Conservation (phyloP, 35 echinoderm and acorn worm species). For the Apostichopus parvimensis region DNA sequence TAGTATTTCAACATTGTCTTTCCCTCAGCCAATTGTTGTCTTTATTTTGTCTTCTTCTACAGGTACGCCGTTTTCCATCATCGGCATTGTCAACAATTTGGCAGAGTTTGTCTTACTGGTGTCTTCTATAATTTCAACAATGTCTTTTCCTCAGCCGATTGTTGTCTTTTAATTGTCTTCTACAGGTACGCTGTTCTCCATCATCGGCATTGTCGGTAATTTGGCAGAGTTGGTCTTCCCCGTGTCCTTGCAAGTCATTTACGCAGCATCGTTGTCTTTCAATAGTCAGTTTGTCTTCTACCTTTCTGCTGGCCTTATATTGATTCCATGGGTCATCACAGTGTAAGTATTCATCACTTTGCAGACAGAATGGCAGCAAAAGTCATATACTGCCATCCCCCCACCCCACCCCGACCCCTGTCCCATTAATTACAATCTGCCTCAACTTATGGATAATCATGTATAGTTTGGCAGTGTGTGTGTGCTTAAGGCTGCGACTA, state of each 20-base stretch:
- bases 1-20: conserved; percentile 11
- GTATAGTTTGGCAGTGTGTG: too few relatives aligned
- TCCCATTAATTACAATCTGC: too few relatives aligned
- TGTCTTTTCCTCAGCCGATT: not conserved
- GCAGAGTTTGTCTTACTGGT: conserved; percentile 38
- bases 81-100: conserved; percentile 38
- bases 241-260: conserved; percentile 25
- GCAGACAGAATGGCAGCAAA: too few relatives aligned
- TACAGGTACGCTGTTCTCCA: conserved; percentile 53
- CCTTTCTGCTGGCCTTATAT: conserved; percentile 8
- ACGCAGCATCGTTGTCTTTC: conserved; percentile 17
- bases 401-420: too few relatives aligned
- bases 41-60: not conserved
- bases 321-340: not conserved
- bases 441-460: too few relatives aligned
- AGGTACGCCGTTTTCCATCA: conserved; percentile 56
- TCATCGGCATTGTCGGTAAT: conserved; percentile 45
- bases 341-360: conserved; percentile 12
- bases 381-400: too few relatives aligned
- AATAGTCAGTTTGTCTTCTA: conserved; percentile 32
- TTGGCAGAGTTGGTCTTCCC: conserved; percentile 38
- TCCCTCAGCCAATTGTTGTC: not conserved
- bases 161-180: not conserved
- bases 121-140: conserved; percentile 23
- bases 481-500: too few relatives aligned